Evolutionary conservation across 1,140 invertebrate genomes (phyloP), one percentile per base, ranked within the genome.

Genomic region (Sinonovacula constricta): DNA sequence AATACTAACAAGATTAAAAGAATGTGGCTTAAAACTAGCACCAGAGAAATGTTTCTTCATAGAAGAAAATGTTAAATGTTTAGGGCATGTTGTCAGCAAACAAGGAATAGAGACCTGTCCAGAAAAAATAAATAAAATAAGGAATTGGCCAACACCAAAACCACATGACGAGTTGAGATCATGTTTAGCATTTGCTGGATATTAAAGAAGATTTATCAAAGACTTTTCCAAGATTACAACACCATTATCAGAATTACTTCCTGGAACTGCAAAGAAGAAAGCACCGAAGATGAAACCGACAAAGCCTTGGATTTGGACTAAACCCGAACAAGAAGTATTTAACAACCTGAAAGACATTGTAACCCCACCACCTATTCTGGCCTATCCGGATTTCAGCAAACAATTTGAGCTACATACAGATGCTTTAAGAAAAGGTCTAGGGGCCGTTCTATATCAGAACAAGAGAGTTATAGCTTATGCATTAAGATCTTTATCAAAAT

Each of bases 151-250:
- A 22, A 75, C 45, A n/a, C 90, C 88, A 24, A 74, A 5, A 4
- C 85, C 72, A 26, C 26, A 83, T 0, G 83, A 81, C 22, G 74
- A 86, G 18, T 31, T 90, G 0, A 72, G 89, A 49, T 33, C 82
- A 24, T 92, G 93, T 78, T 36, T 92, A 0, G 92, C 92, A 1
- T 78, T 93, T 26, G 71, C 88, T 31, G 87, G 87, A n/a, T n/a
- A n/a, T n/a, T n/a, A n/a, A n/a, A n/a, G n/a, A n/a, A n/a, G n/a
- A n/a, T n/a, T n/a, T n/a, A 65, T 92, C 49, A 86, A 1, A 79
- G 85, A 66, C 91, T 91, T 79, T 85, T 92, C 24, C 85, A 74
- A 67, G 83, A 80, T 39, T 87, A 77, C 67, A 45, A 80, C 0
- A 71, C 86, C 78, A 4, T 57, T 84, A 12, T 67, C 54, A 22